Base-by-base conservation (phyloP, 2,113 vertebrate genomes). In the Pipa parva region DNA sequence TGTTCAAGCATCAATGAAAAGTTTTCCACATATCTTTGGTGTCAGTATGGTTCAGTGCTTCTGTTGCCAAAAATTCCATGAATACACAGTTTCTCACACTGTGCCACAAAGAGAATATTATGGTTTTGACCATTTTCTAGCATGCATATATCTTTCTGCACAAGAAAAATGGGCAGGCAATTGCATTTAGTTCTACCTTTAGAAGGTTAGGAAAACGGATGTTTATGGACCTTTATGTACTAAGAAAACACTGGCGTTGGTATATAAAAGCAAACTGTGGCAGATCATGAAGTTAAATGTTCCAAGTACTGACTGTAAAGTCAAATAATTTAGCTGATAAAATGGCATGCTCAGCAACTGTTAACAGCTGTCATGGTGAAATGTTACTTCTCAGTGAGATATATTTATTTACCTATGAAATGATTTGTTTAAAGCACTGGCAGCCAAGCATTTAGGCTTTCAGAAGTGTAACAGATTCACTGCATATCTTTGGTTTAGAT, bases 21-120 rank as follows among this genome's bases (percentile, higher is more conserved):
- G 33, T 68, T 50, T 73, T 79, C 78, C 74, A 59, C 67, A 1
- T 81, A 77, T 74, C 65, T 71, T 78, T 73, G 78, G 54, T 72
- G 75, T 76, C 81, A 79, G 74, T 65, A 25, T 75, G 75, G 77
- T 78, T 79, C 80, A 80, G 56, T 77, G 77, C 67, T 68, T 83
- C 74, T 83, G 77, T 82, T 71, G 76, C 63, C 80, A 81, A 77
- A 65, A 71, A 75, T 49, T 66, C 3, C 74, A 11, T 73, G 67
- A 72, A 78, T 66, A 56, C 77, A 77, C 60, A 37, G 33, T 76
- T 77, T 78, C 75, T 81, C 73, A 78, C 72, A 75, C 61, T 61
- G 27, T 33, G 66, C 78, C 77, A 85, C 77, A 84, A 85, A 84
- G 77, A 25, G 56, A 21, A 28, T 52, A 72, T 75, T 85, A 80